Conservation (phyloP, 2,113 vertebrate genomes). For the Sorex araneus region DNA sequence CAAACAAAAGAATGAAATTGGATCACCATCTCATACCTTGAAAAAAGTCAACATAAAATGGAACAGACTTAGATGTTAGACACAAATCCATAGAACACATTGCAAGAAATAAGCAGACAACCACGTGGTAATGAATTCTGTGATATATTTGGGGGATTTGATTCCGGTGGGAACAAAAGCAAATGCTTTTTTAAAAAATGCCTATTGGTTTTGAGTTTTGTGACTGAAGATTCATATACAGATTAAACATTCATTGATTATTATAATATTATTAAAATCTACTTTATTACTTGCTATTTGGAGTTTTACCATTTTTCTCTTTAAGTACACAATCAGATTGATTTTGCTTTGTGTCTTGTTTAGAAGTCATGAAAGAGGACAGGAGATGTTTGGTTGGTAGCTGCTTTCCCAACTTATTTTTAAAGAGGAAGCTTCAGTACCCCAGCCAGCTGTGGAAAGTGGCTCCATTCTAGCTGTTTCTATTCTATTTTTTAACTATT, state of each 20-base stretch:
- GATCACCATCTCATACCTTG: no score
- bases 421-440: neutral
- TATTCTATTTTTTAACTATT: no score
- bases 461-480: no score
- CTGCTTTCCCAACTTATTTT: neutral
- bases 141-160: no score
- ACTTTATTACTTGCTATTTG: neutral
- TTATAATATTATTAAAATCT: neutral
- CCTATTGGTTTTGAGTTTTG: neutral
- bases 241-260: neutral
- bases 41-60: no score
- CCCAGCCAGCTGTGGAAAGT: no score
- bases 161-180: no score
- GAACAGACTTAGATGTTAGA: no score
- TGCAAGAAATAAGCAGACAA: no score
- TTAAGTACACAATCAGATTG: neutral
- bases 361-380: slow-evolving; percentile 45
- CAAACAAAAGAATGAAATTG: no score
- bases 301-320: neutral
- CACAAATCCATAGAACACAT: no score
- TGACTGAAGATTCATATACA: neutral
- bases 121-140: no score
- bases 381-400: neutral
- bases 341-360: slow-evolving; percentile 32
- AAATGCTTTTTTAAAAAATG: neutral